Evolutionary conservation across 2,113 vertebrate genomes (phyloP).

Genomic region (Butorides virescens): DNA sequence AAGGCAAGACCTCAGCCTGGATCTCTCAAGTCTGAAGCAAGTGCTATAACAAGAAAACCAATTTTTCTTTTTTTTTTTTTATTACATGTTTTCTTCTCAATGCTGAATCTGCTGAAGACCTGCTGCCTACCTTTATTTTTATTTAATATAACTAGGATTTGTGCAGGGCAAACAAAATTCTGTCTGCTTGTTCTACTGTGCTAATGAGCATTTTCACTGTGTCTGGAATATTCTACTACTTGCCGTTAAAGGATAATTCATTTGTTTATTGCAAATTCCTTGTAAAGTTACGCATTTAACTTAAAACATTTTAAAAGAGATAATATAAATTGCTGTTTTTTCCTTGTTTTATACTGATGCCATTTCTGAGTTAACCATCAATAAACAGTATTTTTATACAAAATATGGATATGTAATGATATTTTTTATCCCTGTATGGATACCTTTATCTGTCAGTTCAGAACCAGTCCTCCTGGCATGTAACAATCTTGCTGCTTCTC

Average conservation of each 20-base stretch:
- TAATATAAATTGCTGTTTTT: accelerated
- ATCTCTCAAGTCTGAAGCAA: neutral
- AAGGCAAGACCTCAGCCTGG: neutral
- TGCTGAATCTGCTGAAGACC: neutral
- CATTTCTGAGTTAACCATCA: neutral
- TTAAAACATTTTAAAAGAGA: neutral
- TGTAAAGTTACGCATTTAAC: neutral
- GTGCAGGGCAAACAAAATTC: neutral
- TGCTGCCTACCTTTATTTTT: neutral
- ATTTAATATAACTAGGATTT: neutral
- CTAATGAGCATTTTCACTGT: neutral
- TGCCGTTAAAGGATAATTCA: neutral
- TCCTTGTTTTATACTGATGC: neutral
- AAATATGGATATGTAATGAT: neutral
- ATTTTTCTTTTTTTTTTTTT: neutral
- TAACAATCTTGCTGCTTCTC: neutral
- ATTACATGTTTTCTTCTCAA: neutral
- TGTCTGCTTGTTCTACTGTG: neutral
- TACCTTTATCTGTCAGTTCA: neutral
- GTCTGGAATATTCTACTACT: neutral
- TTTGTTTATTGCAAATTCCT: neutral
- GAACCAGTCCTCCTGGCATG: neutral
- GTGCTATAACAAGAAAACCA: neutral
- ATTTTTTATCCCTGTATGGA: neutral
- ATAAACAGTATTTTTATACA: neutral